Base-by-base conservation (phyloP, 2,113 vertebrate species). In the Prochilodus magdalenae region DNA sequence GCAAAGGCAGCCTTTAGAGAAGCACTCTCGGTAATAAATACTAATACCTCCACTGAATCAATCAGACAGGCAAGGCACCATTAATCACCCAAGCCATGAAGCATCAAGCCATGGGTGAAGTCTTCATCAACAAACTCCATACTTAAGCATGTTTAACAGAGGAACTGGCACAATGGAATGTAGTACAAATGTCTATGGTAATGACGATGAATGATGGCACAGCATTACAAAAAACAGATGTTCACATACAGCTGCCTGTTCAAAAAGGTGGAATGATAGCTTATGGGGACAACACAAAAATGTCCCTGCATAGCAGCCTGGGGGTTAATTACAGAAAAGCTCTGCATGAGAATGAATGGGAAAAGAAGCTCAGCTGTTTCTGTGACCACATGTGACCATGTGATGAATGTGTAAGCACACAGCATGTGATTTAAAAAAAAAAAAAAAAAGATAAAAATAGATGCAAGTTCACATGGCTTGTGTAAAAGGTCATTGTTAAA, bases 21-120 rank as follows among this genome's bases (percentile, higher is more conserved):
- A 14, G 62, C 51, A 57, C 36, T 62, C 49, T 80, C 55, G 63
- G 26, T 24, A 76, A 76, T 82, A 82, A 76, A 82, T 76, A 75
- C 26, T 44, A 66, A 67, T 44, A 60, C 27, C 27, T 65, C 27
- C 40, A 59, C 18, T 24, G 36, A 66, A 44, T 20, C 66, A 81
- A 57, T 81, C 44, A 30, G 5, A 73, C 47, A 63, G 5, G 71
- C 40, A 65, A 72, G 76, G 63, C 40, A 53, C 30, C 27, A 36
- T 73, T 30, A 63, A n/a, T 18, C 55, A 65, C n/a, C 33, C 73
- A 55, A 74, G 72, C 27, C 16, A 53, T 6, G 51, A 53, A 69
- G 40, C 49, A 59, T 30, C 49, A 70, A 40, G 22, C 33, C 66
- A 70, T 0, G 6, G 30, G 65, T 36, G 30, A 36, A 22, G 6